Percentiles rank a stretch among this genome's conserved stretches.
phyloP scores from a whole-genome alignment of 2,797 vertebrate species.

The Acropternis orthonyx region DNA sequence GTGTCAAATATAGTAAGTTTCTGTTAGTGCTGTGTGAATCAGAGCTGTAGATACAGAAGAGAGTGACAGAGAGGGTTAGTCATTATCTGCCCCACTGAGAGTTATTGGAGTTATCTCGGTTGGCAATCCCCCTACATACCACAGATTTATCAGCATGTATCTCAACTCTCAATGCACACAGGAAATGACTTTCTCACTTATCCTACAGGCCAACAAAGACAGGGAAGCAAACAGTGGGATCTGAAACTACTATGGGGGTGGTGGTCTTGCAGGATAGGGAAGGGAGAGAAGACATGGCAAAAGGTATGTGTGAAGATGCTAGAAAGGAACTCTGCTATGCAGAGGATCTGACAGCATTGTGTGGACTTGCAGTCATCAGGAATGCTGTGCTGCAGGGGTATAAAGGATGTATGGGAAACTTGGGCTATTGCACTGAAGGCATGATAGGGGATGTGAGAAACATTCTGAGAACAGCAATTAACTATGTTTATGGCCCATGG shows the following conservation, averaged over 20 bases:
- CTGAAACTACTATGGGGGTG: background rate
- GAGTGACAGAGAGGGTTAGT: background rate
- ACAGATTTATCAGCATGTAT: fast-evolving
- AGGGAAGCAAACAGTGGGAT: background rate
- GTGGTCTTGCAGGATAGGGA: background rate
- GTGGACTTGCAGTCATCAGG: background rate
- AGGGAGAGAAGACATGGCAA: background rate
- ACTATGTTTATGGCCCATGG: background rate
- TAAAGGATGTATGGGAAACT: background rate
- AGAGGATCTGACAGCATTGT: background rate
- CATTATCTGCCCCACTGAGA: background rate
- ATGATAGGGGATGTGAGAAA: background rate
- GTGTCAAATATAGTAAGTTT: background rate
- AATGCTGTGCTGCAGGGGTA: background rate
- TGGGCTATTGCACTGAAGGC: background rate
- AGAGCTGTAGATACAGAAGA: background rate
- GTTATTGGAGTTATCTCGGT: background rate
- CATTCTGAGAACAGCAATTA: background rate
- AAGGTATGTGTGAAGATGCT: background rate
- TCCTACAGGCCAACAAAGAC: background rate
- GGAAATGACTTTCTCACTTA: background rate
- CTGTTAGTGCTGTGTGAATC: background rate
- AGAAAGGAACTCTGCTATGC: fast-evolving
- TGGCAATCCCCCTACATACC: background rate
- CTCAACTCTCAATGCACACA: background rate